Evolutionary conservation across 1,140 invertebrate species (phyloP).

Genomic region (Hylaeus anthracinus): DNA sequence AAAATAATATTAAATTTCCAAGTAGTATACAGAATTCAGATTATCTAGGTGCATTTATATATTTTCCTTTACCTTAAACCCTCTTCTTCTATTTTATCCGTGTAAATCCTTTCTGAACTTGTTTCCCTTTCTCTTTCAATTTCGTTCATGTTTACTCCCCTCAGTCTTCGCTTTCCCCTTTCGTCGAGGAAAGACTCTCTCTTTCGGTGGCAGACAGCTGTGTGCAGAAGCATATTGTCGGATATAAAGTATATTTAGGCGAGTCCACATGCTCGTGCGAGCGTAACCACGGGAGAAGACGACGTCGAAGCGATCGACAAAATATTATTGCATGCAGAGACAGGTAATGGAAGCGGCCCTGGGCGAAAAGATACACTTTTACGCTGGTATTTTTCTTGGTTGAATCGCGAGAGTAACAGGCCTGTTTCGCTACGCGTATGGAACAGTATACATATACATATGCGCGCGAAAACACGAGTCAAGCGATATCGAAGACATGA

Average conservation of each 20-base stretch:
- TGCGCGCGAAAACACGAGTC: not conserved
- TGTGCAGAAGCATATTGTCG: conserved; percentile 52
- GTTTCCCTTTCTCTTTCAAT: not conserved
- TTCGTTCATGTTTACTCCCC: not conserved
- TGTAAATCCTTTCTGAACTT: no score
- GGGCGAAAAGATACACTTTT: not conserved
- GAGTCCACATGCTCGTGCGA: conserved; percentile 2
- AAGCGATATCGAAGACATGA: conserved; percentile 27
- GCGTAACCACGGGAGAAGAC: conserved; percentile 1
- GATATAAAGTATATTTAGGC: conserved; percentile 54
- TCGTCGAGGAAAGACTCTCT: not conserved
- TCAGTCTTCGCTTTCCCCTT: not conserved
- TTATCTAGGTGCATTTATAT: no score
- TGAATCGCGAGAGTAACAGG: conserved; percentile 6
- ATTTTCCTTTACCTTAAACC: not conserved
- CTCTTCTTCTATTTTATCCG: not conserved
- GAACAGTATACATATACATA: no score
- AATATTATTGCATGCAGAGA: conserved; percentile 50
- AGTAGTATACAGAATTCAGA: no score
- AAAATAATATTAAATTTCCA: no score
- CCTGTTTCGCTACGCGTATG: not conserved
- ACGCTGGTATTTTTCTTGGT: conserved; percentile 37
- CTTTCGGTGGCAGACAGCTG: not conserved
- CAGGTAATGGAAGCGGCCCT: not conserved
- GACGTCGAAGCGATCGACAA: conserved; percentile 45